Conservation (phyloP, 2,888 invertebrate species). For the Agrotis segetum region DNA sequence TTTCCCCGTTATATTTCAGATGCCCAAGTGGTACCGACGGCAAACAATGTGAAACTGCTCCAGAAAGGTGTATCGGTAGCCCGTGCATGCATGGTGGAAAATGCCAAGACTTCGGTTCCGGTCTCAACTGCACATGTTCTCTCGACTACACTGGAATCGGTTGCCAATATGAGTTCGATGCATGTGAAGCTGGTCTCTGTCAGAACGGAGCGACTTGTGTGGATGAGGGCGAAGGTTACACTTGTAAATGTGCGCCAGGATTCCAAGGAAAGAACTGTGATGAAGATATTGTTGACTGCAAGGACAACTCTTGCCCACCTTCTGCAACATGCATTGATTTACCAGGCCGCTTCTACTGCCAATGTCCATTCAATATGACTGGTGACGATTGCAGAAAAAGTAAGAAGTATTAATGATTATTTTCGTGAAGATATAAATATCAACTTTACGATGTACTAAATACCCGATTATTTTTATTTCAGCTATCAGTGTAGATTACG, state of each 20-base stretch:
- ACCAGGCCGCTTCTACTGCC: conserved; percentile 97
- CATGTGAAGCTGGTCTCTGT: conserved; percentile 97
- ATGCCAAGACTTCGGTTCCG: conserved; percentile 98
- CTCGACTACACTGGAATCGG: conserved; percentile 96
- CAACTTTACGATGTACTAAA: conserved; percentile 19
- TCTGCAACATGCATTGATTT: conserved; percentile 98
- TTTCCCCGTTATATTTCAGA: conserved; percentile 79
- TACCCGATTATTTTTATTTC: conserved; percentile 73
- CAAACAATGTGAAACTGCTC: conserved; percentile 98
- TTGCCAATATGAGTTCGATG: conserved; percentile 98
- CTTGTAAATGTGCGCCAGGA: conserved; percentile 96
- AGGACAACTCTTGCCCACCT: conserved; percentile 98
- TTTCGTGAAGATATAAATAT: neutral
- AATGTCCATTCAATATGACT: conserved; percentile 99
- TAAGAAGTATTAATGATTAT: conserved; percentile 82
- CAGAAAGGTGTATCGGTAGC: conserved; percentile 97
- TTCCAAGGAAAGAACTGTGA: conserved; percentile 96
- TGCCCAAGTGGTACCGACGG: conserved; percentile 99
- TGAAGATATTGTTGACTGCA: conserved; percentile 97
- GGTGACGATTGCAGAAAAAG: conserved; percentile 99
- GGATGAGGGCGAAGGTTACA: conserved; percentile 96
- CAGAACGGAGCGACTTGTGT: conserved; percentile 98
- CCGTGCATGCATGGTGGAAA: conserved; percentile 99
- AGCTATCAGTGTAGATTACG: conserved; percentile 99
- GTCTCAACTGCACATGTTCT: conserved; percentile 98